A percentile compares a stretch with the other conserved stretches of the same genome.
phyloP scores from a whole-genome alignment of 2,888 invertebrate species.

The Xylocampa areola region DNA sequence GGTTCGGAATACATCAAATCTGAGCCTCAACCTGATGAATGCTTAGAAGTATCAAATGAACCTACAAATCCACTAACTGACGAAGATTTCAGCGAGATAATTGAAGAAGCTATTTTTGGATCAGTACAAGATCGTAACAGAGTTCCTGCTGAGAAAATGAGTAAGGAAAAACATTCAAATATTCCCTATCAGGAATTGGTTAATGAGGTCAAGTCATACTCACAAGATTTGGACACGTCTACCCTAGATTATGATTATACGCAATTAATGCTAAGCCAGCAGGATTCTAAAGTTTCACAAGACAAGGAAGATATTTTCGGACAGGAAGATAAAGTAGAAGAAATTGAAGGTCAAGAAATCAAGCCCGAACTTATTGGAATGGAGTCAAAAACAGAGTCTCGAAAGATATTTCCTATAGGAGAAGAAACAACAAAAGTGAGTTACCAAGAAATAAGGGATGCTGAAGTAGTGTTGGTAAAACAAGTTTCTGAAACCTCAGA shows the following conservation, averaged over 20 bases:
- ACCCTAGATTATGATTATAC: constrained; percentile 77
- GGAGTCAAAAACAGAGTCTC: constrained; percentile 5
- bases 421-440: constrained; percentile 8
- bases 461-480: constrained; percentile 6
- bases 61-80: constrained; percentile 46
- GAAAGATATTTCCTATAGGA: neutral
- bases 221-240: constrained; percentile 73
- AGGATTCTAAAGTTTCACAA: constrained; percentile 34
- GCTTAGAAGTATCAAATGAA: neutral
- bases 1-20: neutral
- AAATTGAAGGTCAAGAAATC: neutral
- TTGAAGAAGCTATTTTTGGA: constrained; percentile 91
- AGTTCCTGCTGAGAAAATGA: constrained; percentile 51
- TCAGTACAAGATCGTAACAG: constrained; percentile 90
- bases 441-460: constrained; percentile 27
- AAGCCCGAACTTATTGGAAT: constrained; percentile 10
- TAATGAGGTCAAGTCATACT: constrained; percentile 80
- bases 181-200: constrained; percentile 77
- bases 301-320: constrained; percentile 1
- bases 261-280: constrained; percentile 63
- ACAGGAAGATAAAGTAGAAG: neutral
- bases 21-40: constrained; percentile 1
- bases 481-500: constrained; percentile 1
- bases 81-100: constrained; percentile 64
- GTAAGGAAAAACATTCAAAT: constrained; percentile 46